Conservation (phyloP, 2,113 vertebrate species). For the Amia ocellicauda region DNA sequence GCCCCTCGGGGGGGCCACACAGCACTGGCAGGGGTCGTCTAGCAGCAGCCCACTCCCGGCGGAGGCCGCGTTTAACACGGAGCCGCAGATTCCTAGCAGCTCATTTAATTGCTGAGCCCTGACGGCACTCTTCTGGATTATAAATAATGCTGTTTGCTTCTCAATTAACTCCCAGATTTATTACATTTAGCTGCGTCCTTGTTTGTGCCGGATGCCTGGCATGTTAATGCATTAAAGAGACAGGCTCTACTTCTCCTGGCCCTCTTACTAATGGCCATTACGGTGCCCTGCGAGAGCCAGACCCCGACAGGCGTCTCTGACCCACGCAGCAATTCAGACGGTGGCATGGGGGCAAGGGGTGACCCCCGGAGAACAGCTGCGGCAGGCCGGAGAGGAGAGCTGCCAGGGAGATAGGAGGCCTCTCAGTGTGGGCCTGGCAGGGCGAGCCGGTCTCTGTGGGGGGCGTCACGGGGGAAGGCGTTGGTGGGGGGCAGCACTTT, state of each 20-base stretch:
- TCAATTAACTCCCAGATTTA: slow-evolving; percentile 36
- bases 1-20: neutral
- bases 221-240: slow-evolving; percentile 30
- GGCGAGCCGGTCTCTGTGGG: too few species aligned
- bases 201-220: slow-evolving; percentile 17
- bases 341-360: neutral
- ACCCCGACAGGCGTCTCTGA: too few species aligned
- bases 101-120: slow-evolving; percentile 30
- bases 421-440: too few species aligned
- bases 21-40: neutral
- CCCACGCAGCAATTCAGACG: too few species aligned
- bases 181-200: slow-evolving; percentile 7
- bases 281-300: too few species aligned
- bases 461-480: too few species aligned
- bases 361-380: neutral
- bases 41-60: neutral
- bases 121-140: slow-evolving; percentile 32
- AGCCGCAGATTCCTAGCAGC: slow-evolving; percentile 26
- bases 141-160: slow-evolving; percentile 37
- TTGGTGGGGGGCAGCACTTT: too few species aligned
- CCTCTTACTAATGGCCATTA: neutral
- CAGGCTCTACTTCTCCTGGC: neutral
- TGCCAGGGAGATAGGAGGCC: neutral
- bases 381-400: neutral
- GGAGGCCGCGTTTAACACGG: neutral